Conservation (phyloP, 30 jellyfish, hydroid and myxozoan species). For the Sanderia malayensis region DNA sequence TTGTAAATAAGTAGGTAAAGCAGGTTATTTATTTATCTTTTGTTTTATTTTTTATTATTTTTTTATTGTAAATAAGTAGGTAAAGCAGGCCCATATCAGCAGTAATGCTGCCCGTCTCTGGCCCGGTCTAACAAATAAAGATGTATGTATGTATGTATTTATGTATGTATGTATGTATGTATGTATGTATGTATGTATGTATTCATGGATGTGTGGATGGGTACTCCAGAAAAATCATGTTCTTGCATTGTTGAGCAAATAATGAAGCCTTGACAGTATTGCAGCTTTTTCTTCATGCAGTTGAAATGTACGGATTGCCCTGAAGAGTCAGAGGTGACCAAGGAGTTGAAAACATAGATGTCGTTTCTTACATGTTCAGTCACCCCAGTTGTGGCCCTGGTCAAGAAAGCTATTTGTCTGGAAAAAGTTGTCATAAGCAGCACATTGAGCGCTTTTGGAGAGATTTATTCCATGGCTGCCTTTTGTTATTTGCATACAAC, state of each 20-base stretch:
- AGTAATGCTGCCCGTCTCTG: neutral
- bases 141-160: slow-evolving; percentile 1
- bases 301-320: neutral
- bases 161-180: slow-evolving; percentile 1
- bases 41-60: no score
- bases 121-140: neutral
- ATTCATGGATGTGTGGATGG: slow-evolving; percentile 21
- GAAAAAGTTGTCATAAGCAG: slow-evolving; percentile 14
- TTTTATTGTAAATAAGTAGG: neutral
- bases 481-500: neutral
- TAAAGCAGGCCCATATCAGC: neutral
- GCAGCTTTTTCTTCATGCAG: neutral
- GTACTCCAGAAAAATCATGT: neutral
- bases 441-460: slow-evolving; percentile 13
- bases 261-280: neutral
- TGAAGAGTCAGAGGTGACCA: neutral
- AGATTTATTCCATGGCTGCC: slow-evolving; percentile 1
- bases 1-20: no score
- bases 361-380: neutral
- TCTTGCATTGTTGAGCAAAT: neutral
- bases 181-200: no score
- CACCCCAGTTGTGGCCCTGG: slow-evolving; percentile 13
- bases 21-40: no score
- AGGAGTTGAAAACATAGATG: slow-evolving; percentile 13
- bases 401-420: slow-evolving; percentile 3